Conservation (phyloP, 2,113 vertebrate species). For the Ondatra zibethicus region DNA sequence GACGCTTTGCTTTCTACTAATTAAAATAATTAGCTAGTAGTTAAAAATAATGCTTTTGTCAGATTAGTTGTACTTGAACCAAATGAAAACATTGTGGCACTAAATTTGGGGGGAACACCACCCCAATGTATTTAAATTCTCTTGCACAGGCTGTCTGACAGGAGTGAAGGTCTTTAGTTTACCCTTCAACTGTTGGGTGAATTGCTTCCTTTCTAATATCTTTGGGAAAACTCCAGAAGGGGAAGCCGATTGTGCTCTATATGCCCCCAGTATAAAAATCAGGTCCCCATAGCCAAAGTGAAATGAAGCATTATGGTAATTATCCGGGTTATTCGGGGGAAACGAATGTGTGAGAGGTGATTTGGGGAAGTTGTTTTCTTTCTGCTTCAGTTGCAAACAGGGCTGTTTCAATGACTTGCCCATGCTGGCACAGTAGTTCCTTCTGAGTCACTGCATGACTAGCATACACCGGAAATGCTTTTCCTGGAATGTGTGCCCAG, state of each 20-base stretch:
- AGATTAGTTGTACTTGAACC: conserved; percentile 15
- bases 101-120: background rate
- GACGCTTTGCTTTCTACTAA: background rate
- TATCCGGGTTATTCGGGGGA: conserved; percentile 61
- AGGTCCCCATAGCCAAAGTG: conserved; percentile 4
- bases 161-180: conserved; percentile 31
- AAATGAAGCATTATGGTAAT: conserved; percentile 59
- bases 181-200: background rate
- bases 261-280: background rate
- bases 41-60: conserved; percentile 13
- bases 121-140: background rate
- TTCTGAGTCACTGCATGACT: conserved; percentile 50
- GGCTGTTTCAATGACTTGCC: conserved; percentile 41
- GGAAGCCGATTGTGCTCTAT: background rate
- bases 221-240: background rate
- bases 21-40: background rate
- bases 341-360: background rate
- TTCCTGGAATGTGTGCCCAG: background rate
- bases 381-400: conserved; percentile 56
- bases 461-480: conserved; percentile 49
- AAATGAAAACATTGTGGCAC: background rate
- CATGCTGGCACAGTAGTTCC: conserved; percentile 35
- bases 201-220: conserved; percentile 27
- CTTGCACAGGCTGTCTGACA: background rate
- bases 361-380: conserved; percentile 57